Conservation (phyloP, 2,113 vertebrate genomes). For the Oxyura jamaicensis region DNA sequence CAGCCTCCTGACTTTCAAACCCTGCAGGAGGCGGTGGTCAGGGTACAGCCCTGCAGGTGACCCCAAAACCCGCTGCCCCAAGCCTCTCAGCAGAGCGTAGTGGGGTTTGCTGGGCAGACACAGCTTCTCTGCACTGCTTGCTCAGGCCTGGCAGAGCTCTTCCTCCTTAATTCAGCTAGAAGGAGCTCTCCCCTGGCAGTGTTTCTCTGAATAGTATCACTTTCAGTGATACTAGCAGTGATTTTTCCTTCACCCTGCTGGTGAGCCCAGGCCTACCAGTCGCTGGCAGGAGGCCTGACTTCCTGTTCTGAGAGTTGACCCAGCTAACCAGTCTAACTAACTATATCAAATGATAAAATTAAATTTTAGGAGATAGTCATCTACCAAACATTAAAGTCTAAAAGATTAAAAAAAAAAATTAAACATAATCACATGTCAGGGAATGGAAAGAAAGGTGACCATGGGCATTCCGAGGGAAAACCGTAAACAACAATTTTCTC, state of each 20-base stretch:
- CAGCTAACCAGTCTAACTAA: constrained; percentile 3
- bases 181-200: background rate
- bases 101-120: too few species aligned
- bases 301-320: background rate
- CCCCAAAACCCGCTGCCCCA: background rate
- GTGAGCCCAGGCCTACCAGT: background rate
- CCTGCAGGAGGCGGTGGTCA: accelerated
- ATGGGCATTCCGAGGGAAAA: background rate
- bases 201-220: accelerated
- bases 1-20: accelerated
- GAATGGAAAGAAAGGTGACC: background rate
- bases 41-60: background rate
- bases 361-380: constrained; percentile 39
- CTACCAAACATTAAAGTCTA: background rate
- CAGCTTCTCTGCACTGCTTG: background rate
- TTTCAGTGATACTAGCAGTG: accelerated
- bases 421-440: constrained; percentile 2
- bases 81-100: background rate
- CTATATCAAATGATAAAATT: constrained; percentile 40
- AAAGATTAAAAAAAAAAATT: constrained; percentile 29
- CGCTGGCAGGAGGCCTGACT: background rate
- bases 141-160: background rate
- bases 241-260: background rate
- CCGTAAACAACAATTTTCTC: background rate
- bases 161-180: background rate